These are phyloP conservation scores for Acrocera orbiculus DNA, from an alignment of 2,888 invertebrate genomes.

Conservation along the genomic window DNA sequence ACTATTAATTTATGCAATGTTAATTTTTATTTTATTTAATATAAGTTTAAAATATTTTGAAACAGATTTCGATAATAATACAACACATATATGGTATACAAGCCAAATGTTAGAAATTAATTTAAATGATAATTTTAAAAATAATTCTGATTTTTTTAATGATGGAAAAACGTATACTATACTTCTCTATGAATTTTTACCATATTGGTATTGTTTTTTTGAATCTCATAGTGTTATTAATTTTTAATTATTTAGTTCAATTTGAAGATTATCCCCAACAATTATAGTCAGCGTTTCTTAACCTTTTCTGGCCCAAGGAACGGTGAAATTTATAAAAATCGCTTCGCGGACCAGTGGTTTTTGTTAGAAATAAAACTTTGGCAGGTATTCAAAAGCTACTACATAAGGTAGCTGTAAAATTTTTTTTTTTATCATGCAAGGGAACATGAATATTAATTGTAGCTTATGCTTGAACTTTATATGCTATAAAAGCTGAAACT, in stretches of 20 bases:
- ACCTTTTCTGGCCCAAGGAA: too few relatives aligned
- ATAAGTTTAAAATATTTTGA: slow-evolving; percentile 31
- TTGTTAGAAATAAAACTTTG: too few relatives aligned
- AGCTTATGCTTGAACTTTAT: too few relatives aligned
- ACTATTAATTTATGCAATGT: slow-evolving; percentile 40
- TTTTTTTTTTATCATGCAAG: too few relatives aligned
- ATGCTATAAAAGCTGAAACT: too few relatives aligned
- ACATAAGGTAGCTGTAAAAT: too few relatives aligned
- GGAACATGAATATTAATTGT: too few relatives aligned
- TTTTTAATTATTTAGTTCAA: slow-evolving; percentile 51
- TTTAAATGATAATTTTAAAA: slow-evolving; percentile 7
- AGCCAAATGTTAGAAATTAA: slow-evolving; percentile 1
- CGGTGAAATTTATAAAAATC: too few relatives aligned
- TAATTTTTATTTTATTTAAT: slow-evolving; percentile 46
- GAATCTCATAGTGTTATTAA: slow-evolving; percentile 55
- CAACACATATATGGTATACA: slow-evolving; percentile 9
- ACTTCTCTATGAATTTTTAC: slow-evolving; percentile 52
- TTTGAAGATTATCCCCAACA: slow-evolving; percentile 57
- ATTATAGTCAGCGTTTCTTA: slow-evolving; percentile 50
- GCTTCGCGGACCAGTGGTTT: too few relatives aligned
- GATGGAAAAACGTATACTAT: slow-evolving; percentile 28
- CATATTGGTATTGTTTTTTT: slow-evolving; percentile 59
- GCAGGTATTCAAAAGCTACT: too few relatives aligned
- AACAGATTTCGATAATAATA: slow-evolving; percentile 14
- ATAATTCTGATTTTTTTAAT: slow-evolving; percentile 1